Evolutionary conservation across 2,888 invertebrate genomes (phyloP), one percentile per base, ranked within the genome.

Genomic region (Altica lythri): DNA sequence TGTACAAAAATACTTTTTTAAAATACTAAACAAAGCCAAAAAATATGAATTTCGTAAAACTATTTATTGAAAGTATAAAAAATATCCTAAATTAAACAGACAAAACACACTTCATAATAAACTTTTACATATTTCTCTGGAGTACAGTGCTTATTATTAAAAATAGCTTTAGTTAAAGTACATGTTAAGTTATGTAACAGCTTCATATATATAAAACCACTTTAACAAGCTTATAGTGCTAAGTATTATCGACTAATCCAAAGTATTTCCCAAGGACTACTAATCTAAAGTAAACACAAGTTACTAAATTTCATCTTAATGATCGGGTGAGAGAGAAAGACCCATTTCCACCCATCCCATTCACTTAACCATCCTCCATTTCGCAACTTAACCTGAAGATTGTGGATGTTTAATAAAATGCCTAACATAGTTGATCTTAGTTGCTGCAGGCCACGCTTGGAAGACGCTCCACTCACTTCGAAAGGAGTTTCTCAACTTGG

Each of bases 371-470:
- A 64, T 68, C 66, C 34, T 34, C 34, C 34, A 34, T 68, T 67
- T 71, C 62, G 66, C 62, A 68, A 69, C 64, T 68, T 67, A 71
- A 72, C 71, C 72, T 72, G 71, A 72, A 72, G 68, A 68, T 70
- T 65, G 67, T 65, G 66, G 65, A 69, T 66, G 70, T 66, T 67
- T 69, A 72, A 74, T 75, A 74, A 75, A 75, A 75, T 75, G 74
- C 72, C 73, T 70, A 70, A 70, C 75, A 76, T 76, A 76, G 75
- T 76, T 76, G 72, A 56, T 56, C 37, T 30, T 56, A 53, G 52
- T 44, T 38, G 50, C 48, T 52, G 64, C 25, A 37, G 66, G 67
- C 68, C 59, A 57, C 61, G 63, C 69, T 71, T 65, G 66, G 68
- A 75, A 75, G 74, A 75, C 65, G 75, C 67, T 65, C 69, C 71